A percentile compares a stretch with the other conserved stretches of the same genome.
Evolutionary conservation across 2,113 vertebrate species (phyloP).

Genomic region (Mormoops blainvillei): DNA sequence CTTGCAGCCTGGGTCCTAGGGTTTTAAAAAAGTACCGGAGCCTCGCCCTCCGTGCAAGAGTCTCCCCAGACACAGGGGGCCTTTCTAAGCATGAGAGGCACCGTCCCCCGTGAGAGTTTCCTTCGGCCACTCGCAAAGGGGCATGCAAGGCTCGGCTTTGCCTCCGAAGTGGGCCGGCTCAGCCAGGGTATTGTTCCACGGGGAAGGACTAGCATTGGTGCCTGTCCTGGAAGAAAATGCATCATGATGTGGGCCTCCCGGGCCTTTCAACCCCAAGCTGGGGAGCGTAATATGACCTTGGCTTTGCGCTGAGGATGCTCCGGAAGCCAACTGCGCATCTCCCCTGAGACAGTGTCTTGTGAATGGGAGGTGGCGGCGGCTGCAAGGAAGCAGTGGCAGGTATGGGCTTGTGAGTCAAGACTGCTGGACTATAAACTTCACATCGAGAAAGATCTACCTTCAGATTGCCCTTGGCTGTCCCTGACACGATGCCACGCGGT

Average conservation of each 20-base stretch:
- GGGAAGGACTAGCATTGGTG: background rate
- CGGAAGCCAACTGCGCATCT: background rate
- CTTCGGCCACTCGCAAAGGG: background rate
- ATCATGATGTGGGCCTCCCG: accelerated
- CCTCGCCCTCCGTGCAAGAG: no score
- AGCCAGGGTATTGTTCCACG: background rate
- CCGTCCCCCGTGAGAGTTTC: accelerated
- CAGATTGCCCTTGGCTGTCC: background rate
- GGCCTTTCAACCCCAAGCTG: background rate
- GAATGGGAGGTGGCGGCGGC: no score
- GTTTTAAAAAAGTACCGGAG: background rate
- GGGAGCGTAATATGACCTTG: background rate
- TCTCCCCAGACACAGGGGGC: background rate
- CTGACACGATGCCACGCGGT: accelerated
- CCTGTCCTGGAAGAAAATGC: background rate
- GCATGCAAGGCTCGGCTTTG: background rate
- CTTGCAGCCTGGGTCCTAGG: background rate
- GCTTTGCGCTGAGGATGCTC: background rate
- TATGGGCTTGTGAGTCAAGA: background rate
- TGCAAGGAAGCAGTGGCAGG: background rate
- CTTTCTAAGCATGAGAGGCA: accelerated
- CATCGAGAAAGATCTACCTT: background rate
- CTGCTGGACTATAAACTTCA: background rate
- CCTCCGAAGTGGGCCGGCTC: background rate
- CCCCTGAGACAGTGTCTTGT: background rate